phyloP scores from a whole-genome alignment of 2,888 invertebrate genomes.

The Orchesellides sinensis region DNA sequence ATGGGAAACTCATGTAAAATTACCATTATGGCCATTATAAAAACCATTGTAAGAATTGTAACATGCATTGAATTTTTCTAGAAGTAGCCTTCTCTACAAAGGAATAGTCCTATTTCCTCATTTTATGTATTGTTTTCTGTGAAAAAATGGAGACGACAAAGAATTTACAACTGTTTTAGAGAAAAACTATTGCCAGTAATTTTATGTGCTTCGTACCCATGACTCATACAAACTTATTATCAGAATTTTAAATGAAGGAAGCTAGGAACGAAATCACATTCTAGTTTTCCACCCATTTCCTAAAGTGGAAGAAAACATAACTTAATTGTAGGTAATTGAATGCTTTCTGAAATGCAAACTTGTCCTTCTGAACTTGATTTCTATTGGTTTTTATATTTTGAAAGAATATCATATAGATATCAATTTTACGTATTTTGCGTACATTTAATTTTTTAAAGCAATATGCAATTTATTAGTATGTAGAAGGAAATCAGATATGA shows the following conservation, averaged over 20 bases:
- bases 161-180: background rate
- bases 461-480: too few relatives aligned
- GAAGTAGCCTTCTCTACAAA: constrained; percentile 8
- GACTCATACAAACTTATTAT: too few relatives aligned
- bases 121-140: background rate
- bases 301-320: constrained; percentile 22
- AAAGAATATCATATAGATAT: too few relatives aligned
- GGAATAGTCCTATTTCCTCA: constrained; percentile 18
- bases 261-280: constrained; percentile 2
- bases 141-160: constrained; percentile 9
- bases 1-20: constrained; percentile 41
- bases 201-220: too few relatives aligned
- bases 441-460: too few relatives aligned
- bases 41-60: background rate
- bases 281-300: constrained; percentile 54
- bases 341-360: constrained; percentile 20
- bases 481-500: too few relatives aligned
- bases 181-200: too few relatives aligned
- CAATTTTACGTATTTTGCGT: too few relatives aligned
- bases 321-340: background rate
- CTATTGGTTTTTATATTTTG: too few relatives aligned
- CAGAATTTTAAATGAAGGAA: too few relatives aligned
- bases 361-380: constrained; percentile 38
- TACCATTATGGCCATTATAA: constrained; percentile 9
- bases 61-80: background rate